These are phyloP conservation scores for Malacoctenus gilli DNA, from an alignment of 2,797 vertebrate genomes.

Conservation along the genomic window DNA sequence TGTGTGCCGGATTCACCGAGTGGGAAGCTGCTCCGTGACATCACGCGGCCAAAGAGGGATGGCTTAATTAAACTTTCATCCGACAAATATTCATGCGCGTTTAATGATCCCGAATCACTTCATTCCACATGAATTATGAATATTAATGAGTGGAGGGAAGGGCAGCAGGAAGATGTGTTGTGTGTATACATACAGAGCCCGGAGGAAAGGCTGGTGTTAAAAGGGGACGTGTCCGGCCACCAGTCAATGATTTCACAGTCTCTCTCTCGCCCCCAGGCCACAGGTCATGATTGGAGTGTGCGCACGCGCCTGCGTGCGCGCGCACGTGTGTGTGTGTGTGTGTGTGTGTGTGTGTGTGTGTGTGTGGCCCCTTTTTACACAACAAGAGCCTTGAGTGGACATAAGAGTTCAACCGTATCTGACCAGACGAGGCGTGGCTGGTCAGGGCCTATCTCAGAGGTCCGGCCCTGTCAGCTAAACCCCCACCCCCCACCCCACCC, in stretches of 20 bases:
- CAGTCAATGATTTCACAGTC: slow-evolving; percentile 51
- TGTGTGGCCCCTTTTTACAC: slow-evolving; percentile 36
- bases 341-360: slow-evolving; percentile 14
- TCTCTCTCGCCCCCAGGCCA: slow-evolving; percentile 46
- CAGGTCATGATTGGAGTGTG: slow-evolving; percentile 45
- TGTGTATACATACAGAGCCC: slow-evolving; percentile 25
- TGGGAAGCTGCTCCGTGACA: slow-evolving; percentile 53
- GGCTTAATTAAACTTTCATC: slow-evolving; percentile 75
- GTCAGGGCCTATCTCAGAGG: slow-evolving; percentile 66
- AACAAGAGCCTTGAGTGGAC: slow-evolving; percentile 28
- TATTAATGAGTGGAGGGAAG: slow-evolving; percentile 67
- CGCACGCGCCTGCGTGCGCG: slow-evolving; percentile 23
- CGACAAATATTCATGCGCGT: slow-evolving; percentile 75
- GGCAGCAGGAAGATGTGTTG: slow-evolving; percentile 26
- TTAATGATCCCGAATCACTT: slow-evolving; percentile 78
- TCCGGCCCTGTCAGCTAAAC: slow-evolving; percentile 46
- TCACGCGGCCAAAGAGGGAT: slow-evolving; percentile 58
- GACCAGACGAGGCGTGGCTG: slow-evolving; percentile 42
- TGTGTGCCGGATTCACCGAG: slow-evolving; percentile 32
- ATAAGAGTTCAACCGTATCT: slow-evolving; percentile 44
- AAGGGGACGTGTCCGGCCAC: slow-evolving; percentile 48
- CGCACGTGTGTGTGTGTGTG: slow-evolving; percentile 20
- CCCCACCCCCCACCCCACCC: no score
- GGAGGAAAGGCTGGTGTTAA: slow-evolving; percentile 37
- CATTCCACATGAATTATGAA: slow-evolving; percentile 78